Percentiles rank a stretch among this genome's conserved stretches.
These are phyloP conservation scores for Euglossa dilemma DNA, from an alignment of 1,140 invertebrate species.

Conservation along the genomic window DNA sequence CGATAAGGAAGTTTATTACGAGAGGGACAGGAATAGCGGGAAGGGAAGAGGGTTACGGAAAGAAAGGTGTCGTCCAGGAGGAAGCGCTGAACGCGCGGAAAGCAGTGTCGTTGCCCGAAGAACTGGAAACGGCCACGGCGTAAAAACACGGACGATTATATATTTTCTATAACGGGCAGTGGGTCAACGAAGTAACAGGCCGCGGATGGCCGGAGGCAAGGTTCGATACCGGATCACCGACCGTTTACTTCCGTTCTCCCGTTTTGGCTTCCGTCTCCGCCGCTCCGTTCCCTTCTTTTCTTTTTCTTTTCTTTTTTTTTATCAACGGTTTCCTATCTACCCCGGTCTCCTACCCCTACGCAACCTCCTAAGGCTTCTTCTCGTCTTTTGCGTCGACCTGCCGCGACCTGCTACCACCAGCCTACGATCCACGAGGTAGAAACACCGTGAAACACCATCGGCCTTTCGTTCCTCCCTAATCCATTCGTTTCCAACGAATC, in stretches of 20 bases:
- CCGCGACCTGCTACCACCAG: too few relatives aligned
- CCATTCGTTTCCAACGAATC: neutral
- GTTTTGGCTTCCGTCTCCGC: neutral
- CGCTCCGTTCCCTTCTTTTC: neutral
- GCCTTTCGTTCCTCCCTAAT: neutral
- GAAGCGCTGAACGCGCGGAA: neutral
- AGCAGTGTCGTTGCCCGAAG: neutral
- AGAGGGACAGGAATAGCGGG: neutral
- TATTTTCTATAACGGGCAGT: constrained; percentile 36
- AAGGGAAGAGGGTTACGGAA: too few relatives aligned
- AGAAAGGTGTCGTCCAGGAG: too few relatives aligned
- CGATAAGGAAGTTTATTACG: neutral
- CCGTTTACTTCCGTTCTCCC: constrained; percentile 1
- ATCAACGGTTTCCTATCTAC: neutral
- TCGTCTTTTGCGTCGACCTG: neutral
- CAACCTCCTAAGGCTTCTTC: neutral
- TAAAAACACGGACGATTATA: constrained; percentile 4
- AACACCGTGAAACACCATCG: neutral
- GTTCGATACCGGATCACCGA: constrained; percentile 21
- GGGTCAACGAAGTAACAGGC: constrained; percentile 13
- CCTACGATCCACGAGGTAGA: neutral
- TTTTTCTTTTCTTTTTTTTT: neutral
- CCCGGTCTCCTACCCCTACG: neutral
- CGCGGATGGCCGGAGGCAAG: neutral
- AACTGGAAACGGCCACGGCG: neutral